A percentile compares a stretch with the other conserved stretches of the same genome.
Evolutionary conservation across 1,140 invertebrate species (phyloP).

Genomic region (Drosophila serrata): DNA sequence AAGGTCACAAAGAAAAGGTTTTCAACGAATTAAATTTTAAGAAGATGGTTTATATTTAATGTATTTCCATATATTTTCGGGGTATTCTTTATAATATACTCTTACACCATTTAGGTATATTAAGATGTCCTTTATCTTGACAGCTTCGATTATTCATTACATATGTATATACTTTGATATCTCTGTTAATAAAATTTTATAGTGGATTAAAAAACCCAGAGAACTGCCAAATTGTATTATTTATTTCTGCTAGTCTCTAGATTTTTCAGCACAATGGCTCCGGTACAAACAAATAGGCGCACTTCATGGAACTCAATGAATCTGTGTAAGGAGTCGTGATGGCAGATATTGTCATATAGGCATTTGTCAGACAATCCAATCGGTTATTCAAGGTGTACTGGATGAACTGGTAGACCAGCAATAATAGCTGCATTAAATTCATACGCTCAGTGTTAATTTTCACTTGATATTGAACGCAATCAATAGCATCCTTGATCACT

Average conservation of each 20-base stretch:
- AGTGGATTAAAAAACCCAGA: neutral
- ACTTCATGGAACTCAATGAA: neutral
- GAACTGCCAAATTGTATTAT: neutral
- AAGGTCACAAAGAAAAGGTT: neutral
- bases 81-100: neutral
- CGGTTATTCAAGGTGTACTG: neutral
- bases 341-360: neutral
- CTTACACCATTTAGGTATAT: neutral
- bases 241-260: neutral
- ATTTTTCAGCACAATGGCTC: slow-evolving; percentile 10
- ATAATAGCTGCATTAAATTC: neutral
- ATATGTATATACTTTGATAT: neutral
- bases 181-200: neutral
- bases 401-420: neutral
- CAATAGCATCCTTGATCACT: neutral
- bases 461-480: neutral
- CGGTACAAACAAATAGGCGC: slow-evolving; percentile 1
- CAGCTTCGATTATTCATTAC: too few relatives aligned
- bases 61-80: too few relatives aligned
- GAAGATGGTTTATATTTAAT: neutral
- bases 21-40: neutral
- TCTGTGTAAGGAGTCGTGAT: neutral
- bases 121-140: neutral
- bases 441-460: neutral
- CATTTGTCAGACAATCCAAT: neutral